phyloP scores from a whole-genome alignment of 2,797 vertebrate species.

The Lithobates sylvaticus region DNA sequence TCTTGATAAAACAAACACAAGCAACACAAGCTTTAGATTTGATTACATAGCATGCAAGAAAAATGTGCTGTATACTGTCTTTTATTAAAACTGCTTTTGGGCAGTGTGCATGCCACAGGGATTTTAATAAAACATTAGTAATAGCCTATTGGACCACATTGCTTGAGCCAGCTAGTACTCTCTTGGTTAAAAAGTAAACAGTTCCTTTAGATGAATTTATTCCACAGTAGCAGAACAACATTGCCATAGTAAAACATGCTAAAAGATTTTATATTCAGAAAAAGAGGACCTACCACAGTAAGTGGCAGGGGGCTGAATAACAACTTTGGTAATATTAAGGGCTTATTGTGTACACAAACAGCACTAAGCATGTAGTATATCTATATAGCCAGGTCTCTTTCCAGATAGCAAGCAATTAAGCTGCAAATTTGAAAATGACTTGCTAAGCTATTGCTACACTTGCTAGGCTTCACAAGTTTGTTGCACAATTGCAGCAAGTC shows the following conservation, averaged over 20 bases:
- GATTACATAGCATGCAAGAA: conserved; percentile 86
- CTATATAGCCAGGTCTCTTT: not conserved
- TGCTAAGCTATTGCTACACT: no score
- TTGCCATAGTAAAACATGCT: not conserved
- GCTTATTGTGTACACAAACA: not conserved
- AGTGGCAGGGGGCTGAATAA: no score
- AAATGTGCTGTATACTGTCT: conserved; percentile 84
- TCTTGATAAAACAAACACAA: conserved; percentile 86
- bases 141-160: conserved; percentile 76
- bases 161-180: conserved; percentile 68
- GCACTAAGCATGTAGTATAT: not conserved
- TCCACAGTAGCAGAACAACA: not conserved
- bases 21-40: conserved; percentile 82
- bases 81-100: conserved; percentile 86
- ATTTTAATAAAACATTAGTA: conserved; percentile 85
- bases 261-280: not conserved
- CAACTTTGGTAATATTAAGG: no score
- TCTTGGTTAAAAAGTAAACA: conserved; percentile 69
- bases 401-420: no score
- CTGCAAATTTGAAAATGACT: no score
- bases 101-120: conserved; percentile 77
- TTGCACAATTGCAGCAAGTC: no score
- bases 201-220: conserved; percentile 21
- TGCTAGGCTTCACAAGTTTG: no score
- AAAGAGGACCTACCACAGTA: not conserved